phyloP scores from a whole-genome alignment of 2,113 vertebrate genomes.

The Herpailurus yagouaroundi region DNA sequence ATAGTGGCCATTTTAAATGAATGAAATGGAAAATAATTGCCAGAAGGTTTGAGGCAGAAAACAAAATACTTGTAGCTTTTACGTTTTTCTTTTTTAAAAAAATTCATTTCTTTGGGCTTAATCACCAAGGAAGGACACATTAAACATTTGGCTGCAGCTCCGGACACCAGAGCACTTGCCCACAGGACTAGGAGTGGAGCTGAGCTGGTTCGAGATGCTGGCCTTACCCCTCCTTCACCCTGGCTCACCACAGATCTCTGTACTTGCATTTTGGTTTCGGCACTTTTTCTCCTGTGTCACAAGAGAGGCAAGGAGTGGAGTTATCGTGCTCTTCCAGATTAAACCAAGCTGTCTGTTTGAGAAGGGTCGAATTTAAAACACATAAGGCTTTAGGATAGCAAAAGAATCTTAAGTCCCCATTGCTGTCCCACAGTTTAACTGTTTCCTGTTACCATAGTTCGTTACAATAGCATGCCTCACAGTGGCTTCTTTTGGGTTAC shows the following conservation, averaged over 20 bases:
- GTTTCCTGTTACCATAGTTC: background rate
- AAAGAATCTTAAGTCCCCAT: background rate
- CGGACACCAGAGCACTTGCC: background rate
- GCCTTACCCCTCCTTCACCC: background rate
- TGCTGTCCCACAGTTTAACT: background rate
- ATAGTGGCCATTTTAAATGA: background rate
- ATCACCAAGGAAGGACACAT: background rate
- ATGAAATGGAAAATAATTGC: background rate
- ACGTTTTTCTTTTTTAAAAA: background rate
- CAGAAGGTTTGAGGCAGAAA: background rate
- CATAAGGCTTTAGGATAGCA: background rate
- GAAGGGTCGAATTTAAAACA: background rate
- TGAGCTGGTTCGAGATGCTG: background rate
- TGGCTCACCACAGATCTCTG: background rate
- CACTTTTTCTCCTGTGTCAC: background rate
- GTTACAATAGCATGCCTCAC: background rate
- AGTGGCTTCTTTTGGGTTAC: background rate
- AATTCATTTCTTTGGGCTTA: conserved; percentile 14
- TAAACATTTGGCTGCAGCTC: background rate
- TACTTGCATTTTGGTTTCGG: background rate
- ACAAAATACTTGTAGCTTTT: background rate
- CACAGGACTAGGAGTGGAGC: background rate
- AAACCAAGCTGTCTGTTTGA: background rate
- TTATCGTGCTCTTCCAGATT: background rate
- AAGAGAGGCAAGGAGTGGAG: background rate